These are phyloP conservation scores for Arothron firmamentum DNA, from an alignment of 2,113 vertebrate species.

Conservation along the genomic window DNA sequence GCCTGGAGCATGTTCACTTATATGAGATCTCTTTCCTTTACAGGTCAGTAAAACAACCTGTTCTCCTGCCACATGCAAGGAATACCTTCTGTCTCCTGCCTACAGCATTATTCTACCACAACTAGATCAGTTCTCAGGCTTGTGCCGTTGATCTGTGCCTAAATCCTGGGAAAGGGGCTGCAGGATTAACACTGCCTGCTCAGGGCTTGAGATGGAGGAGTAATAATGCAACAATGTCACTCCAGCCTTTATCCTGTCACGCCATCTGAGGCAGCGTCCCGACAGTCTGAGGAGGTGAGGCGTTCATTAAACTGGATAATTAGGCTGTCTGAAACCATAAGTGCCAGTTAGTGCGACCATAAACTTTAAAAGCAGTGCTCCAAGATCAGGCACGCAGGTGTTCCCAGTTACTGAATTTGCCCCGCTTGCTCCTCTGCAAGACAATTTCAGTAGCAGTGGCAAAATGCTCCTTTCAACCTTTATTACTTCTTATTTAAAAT, in stretches of 20 bases:
- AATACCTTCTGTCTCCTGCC: constrained; percentile 7
- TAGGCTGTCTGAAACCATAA: constrained; percentile 2
- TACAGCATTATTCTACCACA: neutral
- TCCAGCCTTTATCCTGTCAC: constrained; percentile 26
- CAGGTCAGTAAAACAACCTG: constrained; percentile 17
- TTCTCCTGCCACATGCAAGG: constrained; percentile 16
- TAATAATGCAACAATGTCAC: constrained; percentile 25
- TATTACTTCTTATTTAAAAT: no score
- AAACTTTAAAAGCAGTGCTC: constrained; percentile 13
- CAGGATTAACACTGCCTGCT: constrained; percentile 9
- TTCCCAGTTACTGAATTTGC: constrained; percentile 17
- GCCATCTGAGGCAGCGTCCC: constrained; percentile 13
- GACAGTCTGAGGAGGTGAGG: constrained; percentile 17
- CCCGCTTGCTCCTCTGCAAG: neutral
- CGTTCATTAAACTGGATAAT: constrained; percentile 32
- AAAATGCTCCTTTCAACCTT: neutral
- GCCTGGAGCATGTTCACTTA: constrained; percentile 15
- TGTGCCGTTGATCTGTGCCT: constrained; percentile 4
- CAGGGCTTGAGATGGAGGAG: constrained; percentile 16
- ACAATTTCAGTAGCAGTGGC: neutral
- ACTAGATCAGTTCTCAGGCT: constrained; percentile 11
- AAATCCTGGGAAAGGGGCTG: constrained; percentile 4
- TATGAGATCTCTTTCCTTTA: constrained; percentile 3
- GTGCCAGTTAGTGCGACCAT: constrained; percentile 1
- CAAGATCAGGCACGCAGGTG: constrained; percentile 15